A percentile compares a stretch with the other conserved stretches of the same genome.
Evolutionary conservation across 2,888 invertebrate species (phyloP).

Genomic region (Apamea anceps): DNA sequence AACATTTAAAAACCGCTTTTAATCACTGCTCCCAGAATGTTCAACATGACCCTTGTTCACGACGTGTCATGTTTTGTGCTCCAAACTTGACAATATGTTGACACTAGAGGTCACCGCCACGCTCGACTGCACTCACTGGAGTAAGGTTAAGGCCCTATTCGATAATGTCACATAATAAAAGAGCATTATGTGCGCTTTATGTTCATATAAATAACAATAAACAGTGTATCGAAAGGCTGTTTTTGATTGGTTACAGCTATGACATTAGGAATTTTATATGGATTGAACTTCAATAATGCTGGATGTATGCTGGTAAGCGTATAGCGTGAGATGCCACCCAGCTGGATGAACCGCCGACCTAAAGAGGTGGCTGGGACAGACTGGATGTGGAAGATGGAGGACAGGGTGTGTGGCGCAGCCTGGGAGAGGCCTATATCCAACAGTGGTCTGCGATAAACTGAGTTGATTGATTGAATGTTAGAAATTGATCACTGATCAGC

Average conservation of each 20-base stretch:
- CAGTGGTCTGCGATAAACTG: neutral
- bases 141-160: slow-evolving; percentile 52
- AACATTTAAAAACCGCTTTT: neutral
- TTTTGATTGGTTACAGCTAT: slow-evolving; percentile 3
- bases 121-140: slow-evolving; percentile 11
- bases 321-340: neutral
- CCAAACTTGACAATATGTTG: slow-evolving; percentile 36
- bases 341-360: neutral
- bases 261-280: neutral
- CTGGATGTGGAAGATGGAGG: too few relatives aligned
- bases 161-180: slow-evolving; percentile 35
- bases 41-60: slow-evolving; percentile 13
- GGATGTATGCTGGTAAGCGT: neutral
- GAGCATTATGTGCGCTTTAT: slow-evolving; percentile 26
- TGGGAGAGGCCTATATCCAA: neutral
- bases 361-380: neutral
- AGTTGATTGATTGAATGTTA: neutral
- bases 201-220: slow-evolving; percentile 26
- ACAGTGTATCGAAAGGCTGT: neutral
- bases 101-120: slow-evolving; percentile 43
- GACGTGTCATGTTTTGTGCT: slow-evolving; percentile 32
- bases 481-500: neutral
- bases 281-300: slow-evolving; percentile 2
- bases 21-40: neutral
- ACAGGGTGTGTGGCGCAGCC: neutral